Evolutionary conservation across 2,888 invertebrate genomes (phyloP), one percentile per base, ranked within the genome.

Genomic region (Nemapogon koenigi): DNA sequence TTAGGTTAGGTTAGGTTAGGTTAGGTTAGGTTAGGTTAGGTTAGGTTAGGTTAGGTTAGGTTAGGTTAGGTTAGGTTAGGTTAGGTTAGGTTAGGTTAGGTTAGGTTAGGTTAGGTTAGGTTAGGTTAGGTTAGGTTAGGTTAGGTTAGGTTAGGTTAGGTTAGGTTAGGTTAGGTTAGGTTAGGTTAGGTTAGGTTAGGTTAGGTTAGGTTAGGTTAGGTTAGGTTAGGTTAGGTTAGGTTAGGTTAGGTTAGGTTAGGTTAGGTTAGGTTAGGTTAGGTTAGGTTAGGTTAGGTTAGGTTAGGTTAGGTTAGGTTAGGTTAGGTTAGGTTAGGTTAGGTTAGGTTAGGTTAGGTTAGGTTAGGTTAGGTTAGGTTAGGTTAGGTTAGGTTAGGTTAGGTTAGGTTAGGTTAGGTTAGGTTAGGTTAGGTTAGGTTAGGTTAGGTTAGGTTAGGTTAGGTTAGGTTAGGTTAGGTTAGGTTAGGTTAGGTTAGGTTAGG

Each of bases 1-100:
- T 28, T 28, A 28, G 28, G 28, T 28, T 28, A 28, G 28, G 28
- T 28, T 28, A 28, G 28, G 28, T 28, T 28, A 28, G 28, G 28
- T 28, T 28, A 28, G 28, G 28, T 28, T 28, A 28, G 28, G 28
- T 28, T 28, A 28, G 28, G 28, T 28, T 28, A 28, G 28, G 28
- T 28, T 28, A 28, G 28, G 28, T 28, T 28, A 28, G 28, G 28
- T 28, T 28, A 28, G 28, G 28, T 28, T 28, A 28, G 28, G 28
- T 28, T 28, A 28, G 28, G 28, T 28, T 28, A 28, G 28, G 28
- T 28, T 28, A 28, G 28, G 28, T 28, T 28, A 28, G 28, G 28
- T 28, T 28, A 28, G 28, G 28, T 28, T 28, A 28, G 28, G 28
- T 28, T 28, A 28, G 28, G 28, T 28, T 28, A 28, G 28, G 28